Evolutionary conservation across 2,113 vertebrate species (phyloP), one percentile per base, ranked within the genome.

Genomic region (Struthio camelus): DNA sequence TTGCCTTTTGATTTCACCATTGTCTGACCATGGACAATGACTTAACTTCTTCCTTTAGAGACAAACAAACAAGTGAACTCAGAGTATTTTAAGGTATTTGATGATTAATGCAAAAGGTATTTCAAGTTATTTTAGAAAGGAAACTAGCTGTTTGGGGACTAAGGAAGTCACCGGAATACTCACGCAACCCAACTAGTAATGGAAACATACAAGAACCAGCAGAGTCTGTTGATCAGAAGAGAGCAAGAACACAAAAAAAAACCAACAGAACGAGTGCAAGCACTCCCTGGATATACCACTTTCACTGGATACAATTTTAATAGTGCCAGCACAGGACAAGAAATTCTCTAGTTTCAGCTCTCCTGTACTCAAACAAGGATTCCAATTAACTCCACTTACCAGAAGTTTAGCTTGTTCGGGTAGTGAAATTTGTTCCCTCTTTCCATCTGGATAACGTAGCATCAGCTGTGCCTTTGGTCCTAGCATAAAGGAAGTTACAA

Each of bases 381-480:
- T 85, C 61, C 6, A 4, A 40, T 81, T 19, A 92, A 80, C 64
- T 76, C 80, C 88, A 98, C 99, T 98, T 94, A 99, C 99, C 98
- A 99, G 98, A 80, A 99, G 98, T 94, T 99, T 99, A 94, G 99
- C 99, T 98, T 99, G 99, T 86, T 99, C 99, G 27, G 99, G 99
- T 97, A 99, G 97, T 88, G 99, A 98, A 94, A 99, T 99, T 96
- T 99, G 99, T 97, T 99, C 99, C 98, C 99, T 99, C 97, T 99
- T 99, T 73, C 99, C 99, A 97, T 99, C 99, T 91, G 99, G 99
- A 97, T 99, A 99, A 93, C 99, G 98, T 67, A 99, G 98, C 99
- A 99, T 99, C 95, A 99, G 97, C 91, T 99, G 99, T 97, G 99
- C 99, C 98, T 99, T 99, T 97, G 99, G 99, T 98, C 99, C 99